A percentile compares a stretch with the other conserved stretches of the same genome.
Evolutionary conservation across 2,888 invertebrate species (phyloP).

Genomic region (Abrostola triplasia): DNA sequence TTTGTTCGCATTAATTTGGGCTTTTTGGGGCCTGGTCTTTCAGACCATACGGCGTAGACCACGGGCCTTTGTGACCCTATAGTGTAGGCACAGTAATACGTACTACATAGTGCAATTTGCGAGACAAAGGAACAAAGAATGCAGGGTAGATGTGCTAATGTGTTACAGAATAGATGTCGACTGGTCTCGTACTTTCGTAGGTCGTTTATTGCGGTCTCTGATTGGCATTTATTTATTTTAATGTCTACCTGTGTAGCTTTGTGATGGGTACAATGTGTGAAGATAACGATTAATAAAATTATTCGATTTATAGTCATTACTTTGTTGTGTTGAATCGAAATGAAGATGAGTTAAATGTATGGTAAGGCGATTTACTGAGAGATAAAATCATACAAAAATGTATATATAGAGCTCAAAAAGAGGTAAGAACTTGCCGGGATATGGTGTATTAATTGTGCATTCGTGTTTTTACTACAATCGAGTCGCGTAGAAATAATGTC

Average conservation of each 20-base stretch:
- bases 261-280: constrained; percentile 37
- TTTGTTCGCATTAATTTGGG: constrained; percentile 17
- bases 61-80: constrained; percentile 66
- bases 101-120: constrained; percentile 53
- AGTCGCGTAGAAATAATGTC: too few relatives aligned
- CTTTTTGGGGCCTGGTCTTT: constrained; percentile 19
- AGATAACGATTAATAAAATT: constrained; percentile 41
- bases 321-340: constrained; percentile 11
- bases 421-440: too few relatives aligned
- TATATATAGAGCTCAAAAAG: too few relatives aligned
- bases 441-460: too few relatives aligned
- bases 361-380: too few relatives aligned
- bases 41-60: constrained; percentile 71
- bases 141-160: constrained; percentile 66
- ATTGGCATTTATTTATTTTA: constrained; percentile 50
- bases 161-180: constrained; percentile 60
- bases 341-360: too few relatives aligned
- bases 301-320: constrained; percentile 13
- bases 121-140: constrained; percentile 53
- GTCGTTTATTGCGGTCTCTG: constrained; percentile 39
- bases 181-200: constrained; percentile 46
- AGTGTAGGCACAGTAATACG: constrained; percentile 65
- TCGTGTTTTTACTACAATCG: too few relatives aligned
- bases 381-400: too few relatives aligned
- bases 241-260: constrained; percentile 43